Evolutionary conservation across 2,113 vertebrate genomes (phyloP).

Genomic region (Xiphias gladius): DNA sequence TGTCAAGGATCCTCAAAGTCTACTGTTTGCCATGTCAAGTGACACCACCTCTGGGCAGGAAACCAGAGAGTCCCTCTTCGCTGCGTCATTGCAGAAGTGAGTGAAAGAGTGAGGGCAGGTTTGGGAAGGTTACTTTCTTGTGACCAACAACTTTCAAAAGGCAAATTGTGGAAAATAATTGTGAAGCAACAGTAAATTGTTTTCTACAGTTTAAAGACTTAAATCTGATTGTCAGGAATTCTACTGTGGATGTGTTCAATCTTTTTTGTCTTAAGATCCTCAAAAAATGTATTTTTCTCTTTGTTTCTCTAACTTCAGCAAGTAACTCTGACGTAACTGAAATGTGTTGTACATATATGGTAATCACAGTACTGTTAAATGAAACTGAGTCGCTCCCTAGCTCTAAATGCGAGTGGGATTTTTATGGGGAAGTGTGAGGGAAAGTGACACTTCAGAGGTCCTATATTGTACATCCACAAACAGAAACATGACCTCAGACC

Average conservation of each 20-base stretch:
- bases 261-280: background rate
- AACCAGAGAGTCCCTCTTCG: constrained; percentile 27
- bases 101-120: background rate
- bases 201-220: background rate
- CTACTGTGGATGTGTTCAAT: background rate
- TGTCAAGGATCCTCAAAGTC: constrained; percentile 26
- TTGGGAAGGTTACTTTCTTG: constrained; percentile 17
- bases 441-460: background rate
- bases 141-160: background rate
- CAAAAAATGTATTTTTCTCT: background rate
- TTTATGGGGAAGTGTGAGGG: too few relatives aligned
- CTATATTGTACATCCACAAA: background rate
- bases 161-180: background rate
- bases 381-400: background rate
- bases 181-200: too few relatives aligned
- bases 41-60: constrained; percentile 45
- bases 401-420: background rate
- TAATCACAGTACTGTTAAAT: background rate
- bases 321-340: background rate
- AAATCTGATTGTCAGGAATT: background rate
- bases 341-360: background rate
- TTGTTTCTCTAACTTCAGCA: background rate
- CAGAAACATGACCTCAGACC: constrained; percentile 17
- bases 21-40: constrained; percentile 24
- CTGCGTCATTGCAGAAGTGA: constrained; percentile 16